Conservation (phyloP, 2,888 invertebrate genomes). For the Ferrisia virgata region DNA sequence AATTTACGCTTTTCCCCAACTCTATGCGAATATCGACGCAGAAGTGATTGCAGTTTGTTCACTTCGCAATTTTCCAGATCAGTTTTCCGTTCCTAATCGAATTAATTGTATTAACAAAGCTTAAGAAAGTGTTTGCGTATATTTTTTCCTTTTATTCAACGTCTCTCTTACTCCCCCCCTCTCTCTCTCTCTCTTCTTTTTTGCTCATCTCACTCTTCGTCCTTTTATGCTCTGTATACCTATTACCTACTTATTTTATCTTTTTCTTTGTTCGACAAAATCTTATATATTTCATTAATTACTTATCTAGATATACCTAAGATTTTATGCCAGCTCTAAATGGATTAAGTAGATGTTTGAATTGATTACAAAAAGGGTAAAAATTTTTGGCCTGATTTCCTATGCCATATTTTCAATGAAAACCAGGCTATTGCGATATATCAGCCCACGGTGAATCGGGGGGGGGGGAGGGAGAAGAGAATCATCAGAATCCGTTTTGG, state of each 20-base stretch:
- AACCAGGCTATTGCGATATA: no score
- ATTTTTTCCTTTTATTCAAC: neutral
- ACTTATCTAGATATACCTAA: no score
- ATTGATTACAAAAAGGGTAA: no score
- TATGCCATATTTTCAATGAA: no score
- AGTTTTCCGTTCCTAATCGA: conserved; percentile 28
- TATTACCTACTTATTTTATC: neutral
- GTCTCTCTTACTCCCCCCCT: neutral
- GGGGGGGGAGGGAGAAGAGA: no score
- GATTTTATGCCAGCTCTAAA: no score
- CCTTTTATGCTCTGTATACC: neutral
- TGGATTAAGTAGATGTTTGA: no score
- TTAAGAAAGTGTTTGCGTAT: conserved; percentile 13
- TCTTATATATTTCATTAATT: no score
- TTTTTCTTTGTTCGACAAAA: no score
- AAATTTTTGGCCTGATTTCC: no score
- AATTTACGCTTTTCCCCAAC: conserved; percentile 4
- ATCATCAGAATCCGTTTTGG: no score
- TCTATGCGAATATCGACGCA: neutral
- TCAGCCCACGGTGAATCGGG: no score
- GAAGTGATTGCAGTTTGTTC: conserved; percentile 26
- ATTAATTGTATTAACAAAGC: conserved; percentile 26
- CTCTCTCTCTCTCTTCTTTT: neutral
- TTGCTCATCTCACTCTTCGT: neutral
- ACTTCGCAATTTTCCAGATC: conserved; percentile 28